These are phyloP conservation scores for Dendrocincla fuliginosa DNA, from an alignment of 2,797 vertebrate genomes.

Conservation along the genomic window DNA sequence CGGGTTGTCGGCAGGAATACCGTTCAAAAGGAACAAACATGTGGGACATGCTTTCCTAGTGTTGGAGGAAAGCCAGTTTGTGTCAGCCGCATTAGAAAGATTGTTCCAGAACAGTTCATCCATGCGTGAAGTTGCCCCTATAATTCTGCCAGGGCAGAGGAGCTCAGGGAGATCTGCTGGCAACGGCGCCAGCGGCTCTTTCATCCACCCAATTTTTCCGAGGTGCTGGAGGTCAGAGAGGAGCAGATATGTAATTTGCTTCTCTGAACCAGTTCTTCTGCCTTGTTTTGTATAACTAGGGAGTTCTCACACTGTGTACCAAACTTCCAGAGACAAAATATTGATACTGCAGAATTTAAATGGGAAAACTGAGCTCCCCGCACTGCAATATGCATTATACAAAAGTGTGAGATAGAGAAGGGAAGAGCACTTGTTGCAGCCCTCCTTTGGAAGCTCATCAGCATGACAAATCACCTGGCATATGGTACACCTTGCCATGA, in stretches of 20 bases:
- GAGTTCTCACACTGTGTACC: background rate
- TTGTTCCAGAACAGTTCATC: background rate
- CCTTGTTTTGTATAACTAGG: background rate
- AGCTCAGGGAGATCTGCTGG: background rate
- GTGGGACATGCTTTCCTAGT: background rate
- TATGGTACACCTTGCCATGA: background rate
- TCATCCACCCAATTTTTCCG: background rate
- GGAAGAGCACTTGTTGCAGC: background rate
- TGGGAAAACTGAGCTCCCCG: background rate
- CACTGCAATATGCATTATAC: background rate
- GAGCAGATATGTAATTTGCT: background rate
- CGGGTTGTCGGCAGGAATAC: background rate
- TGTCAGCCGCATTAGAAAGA: background rate
- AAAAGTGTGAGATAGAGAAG: background rate
- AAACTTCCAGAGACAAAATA: background rate
- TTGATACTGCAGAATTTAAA: accelerated
- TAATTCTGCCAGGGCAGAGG: background rate
- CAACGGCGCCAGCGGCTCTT: accelerated
- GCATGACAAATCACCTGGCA: background rate
- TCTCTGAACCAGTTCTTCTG: background rate
- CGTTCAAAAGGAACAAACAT: background rate
- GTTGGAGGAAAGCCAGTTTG: background rate
- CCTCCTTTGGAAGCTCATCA: background rate
- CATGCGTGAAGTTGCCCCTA: background rate
- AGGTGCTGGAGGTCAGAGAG: background rate